Conservation (phyloP, 2,113 vertebrate genomes). For the Campylorhamphus procurvoides region DNA sequence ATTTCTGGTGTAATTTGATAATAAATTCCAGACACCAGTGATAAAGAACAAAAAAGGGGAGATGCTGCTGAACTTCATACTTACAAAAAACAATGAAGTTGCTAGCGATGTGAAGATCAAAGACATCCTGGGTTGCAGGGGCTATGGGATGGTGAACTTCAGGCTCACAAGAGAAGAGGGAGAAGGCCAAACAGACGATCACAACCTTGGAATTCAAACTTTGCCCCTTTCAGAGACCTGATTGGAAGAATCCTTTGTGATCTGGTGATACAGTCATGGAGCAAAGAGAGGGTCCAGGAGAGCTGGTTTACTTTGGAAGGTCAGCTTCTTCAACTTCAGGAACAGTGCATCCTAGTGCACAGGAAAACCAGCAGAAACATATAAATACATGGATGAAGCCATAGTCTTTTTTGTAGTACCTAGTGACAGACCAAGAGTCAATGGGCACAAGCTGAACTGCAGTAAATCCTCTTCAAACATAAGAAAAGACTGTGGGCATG, state of each 20-base stretch:
- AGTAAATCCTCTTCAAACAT: background rate
- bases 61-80: background rate
- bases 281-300: background rate
- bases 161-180: background rate
- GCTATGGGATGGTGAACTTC: background rate
- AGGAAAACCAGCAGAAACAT: background rate
- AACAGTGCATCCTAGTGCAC: fast-evolving
- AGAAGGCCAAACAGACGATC: background rate
- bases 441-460: background rate
- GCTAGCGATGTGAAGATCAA: background rate
- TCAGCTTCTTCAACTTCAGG: background rate
- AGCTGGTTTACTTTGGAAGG: background rate
- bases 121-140: background rate
- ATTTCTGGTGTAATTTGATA: background rate
- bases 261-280: background rate
- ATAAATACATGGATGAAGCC: background rate
- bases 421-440: background rate
- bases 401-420: background rate
- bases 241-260: background rate
- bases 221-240: background rate
- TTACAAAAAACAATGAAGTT: background rate
- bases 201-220: background rate
- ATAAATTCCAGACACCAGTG: background rate
- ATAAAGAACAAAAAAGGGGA: background rate
- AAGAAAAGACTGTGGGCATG: background rate